These are phyloP conservation scores for Gerris buenoi DNA, from an alignment of 1,140 invertebrate genomes.

Conservation along the genomic window DNA sequence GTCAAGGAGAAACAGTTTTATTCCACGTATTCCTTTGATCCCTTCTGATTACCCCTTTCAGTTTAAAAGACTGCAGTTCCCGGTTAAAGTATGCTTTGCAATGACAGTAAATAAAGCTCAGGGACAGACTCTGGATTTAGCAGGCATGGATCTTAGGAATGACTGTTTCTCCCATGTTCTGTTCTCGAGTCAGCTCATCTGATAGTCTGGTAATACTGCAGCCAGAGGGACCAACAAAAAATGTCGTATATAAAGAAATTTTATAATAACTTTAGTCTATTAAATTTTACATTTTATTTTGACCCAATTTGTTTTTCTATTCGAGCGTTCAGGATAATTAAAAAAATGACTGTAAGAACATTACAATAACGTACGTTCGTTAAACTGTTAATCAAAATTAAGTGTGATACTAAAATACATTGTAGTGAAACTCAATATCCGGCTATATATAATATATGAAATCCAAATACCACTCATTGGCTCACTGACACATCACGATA, in stretches of 20 bases:
- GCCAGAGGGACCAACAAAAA: slow-evolving; percentile 12
- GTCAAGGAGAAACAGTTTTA: slow-evolving; percentile 13
- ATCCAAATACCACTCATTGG: no score
- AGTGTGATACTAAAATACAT: no score
- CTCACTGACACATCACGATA: no score
- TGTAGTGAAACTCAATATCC: no score
- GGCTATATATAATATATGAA: no score
- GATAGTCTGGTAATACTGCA: slow-evolving; percentile 5
- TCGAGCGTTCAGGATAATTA: no score
- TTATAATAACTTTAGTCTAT: no score
- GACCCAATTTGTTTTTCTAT: no score
- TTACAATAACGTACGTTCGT: no score
- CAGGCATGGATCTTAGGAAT: slow-evolving; percentile 19
- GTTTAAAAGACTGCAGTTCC: slow-evolving; percentile 25
- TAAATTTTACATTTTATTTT: no score
- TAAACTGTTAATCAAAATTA: no score
- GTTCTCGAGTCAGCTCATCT: slow-evolving; percentile 21
- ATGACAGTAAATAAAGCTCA: slow-evolving; percentile 32
- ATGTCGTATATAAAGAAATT: slow-evolving; percentile 16
- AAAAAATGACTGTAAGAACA: no score
- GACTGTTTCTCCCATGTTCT: slow-evolving; percentile 27
- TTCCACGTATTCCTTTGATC: slow-evolving; percentile 15
- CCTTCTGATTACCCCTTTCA: slow-evolving; percentile 15
- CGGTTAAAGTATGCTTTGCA: slow-evolving; percentile 30
- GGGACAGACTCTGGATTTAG: slow-evolving; percentile 20